Evolutionary conservation across 2,888 invertebrate species (phyloP).

Genomic region (Eupithecia pulchellata): DNA sequence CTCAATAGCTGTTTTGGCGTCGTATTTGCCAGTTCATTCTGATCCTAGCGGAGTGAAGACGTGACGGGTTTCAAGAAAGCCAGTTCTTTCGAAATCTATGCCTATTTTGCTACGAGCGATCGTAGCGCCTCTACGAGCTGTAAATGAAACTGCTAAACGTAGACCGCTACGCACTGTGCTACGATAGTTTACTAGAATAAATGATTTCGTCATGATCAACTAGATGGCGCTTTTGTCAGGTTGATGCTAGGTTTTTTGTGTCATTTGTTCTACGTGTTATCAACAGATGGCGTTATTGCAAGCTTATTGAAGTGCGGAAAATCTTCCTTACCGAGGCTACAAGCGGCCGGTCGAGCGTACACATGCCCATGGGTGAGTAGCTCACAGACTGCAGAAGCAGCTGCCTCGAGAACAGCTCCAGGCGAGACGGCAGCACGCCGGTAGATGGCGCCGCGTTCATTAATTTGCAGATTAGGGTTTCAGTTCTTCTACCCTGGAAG

Average conservation of each 20-base stretch:
- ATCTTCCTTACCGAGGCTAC: conserved; percentile 86
- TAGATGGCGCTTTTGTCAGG: neutral
- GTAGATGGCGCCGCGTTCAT: conserved; percentile 77
- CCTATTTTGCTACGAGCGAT: neutral
- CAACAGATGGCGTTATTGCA: conserved; percentile 15
- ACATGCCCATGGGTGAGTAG: conserved; percentile 86
- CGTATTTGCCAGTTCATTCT: too few species aligned
- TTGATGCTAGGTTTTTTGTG: neutral
- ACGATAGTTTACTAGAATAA: neutral
- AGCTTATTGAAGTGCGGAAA: neutral
- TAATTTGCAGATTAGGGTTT: conserved; percentile 69
- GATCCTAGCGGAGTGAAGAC: too few species aligned
- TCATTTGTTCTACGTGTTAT: neutral
- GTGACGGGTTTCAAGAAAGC: too few species aligned
- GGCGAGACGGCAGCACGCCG: conserved; percentile 75
- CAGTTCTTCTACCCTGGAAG: conserved; percentile 73
- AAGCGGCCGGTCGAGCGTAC: conserved; percentile 82
- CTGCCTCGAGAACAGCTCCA: conserved; percentile 86
- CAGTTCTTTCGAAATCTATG: neutral
- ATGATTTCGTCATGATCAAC: neutral
- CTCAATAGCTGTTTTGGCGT: too few species aligned
- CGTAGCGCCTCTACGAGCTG: conserved; percentile 25
- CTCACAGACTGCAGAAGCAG: conserved; percentile 83
- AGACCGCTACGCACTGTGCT: conserved; percentile 4
- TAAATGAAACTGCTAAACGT: conserved; percentile 11